Base-by-base conservation (phyloP, 2,888 invertebrate genomes). In the Pachymerium ferrugineum region DNA sequence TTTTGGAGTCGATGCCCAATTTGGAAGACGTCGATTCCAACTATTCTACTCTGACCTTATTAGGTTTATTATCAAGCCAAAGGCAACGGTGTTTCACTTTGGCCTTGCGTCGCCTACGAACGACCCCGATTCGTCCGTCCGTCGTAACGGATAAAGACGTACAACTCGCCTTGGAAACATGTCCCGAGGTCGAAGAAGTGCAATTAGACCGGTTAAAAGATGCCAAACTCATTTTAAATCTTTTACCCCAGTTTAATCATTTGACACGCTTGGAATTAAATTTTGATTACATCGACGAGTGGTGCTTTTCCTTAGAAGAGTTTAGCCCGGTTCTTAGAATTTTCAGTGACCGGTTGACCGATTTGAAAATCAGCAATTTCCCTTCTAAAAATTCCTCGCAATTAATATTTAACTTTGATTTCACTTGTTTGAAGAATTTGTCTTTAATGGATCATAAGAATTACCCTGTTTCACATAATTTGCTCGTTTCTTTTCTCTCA, bases 71-170 rank as follows among this genome's bases (percentile, higher is more conserved):
- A 25, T 25, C 22, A 2, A n/a, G n/a, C 47, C 16, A 47, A 16
- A 19, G 16, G 16, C 47, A 16, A 16, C 47, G 1, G 2, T 8
- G 1, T 2, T 22, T 28, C 25, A 10, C 22, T 22, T 54, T 54
- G 54, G 22, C 54, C 54, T 54, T 54, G 54, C 54, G 54, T 25
- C 54, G 54, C 54, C 54, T 54, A 54, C 54, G 54, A 25, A 54
- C 54, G 54, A 54, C 54, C 54, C 54, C 54, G 54, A 54, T 54
- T 54, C 54, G 54, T 28, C 54, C 54, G 19, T 25, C 10, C 25
- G 25, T 54, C 14, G 54, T 54, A 1, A 54, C 19, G 12, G 12
- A 10, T 10, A 10, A 54, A 22, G 22, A 54, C 25, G 22, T 54
- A 10, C 1, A 25, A 6, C 12, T 54, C 25, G 54, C 54, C 22